Evolutionary conservation across 1,140 invertebrate genomes (phyloP).

Genomic region (Drosophila tani): DNA sequence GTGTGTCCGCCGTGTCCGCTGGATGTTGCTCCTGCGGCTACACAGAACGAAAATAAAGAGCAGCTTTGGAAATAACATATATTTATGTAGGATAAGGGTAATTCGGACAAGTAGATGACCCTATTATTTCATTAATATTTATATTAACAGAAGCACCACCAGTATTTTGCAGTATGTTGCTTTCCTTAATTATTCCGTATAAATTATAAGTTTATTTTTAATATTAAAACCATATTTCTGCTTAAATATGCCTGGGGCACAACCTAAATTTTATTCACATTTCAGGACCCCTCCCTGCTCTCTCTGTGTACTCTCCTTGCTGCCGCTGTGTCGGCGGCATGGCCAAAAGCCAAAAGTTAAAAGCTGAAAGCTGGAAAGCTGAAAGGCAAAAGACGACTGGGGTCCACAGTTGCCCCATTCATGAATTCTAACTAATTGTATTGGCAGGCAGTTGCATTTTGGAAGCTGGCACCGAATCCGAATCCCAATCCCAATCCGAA

Average conservation of each 20-base stretch:
- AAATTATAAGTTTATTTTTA: too few species aligned
- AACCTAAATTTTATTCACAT: too few species aligned
- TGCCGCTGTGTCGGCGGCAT: slow-evolving; percentile 55
- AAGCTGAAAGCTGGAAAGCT: slow-evolving; percentile 50
- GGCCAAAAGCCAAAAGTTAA: slow-evolving; percentile 70
- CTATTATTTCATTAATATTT: too few species aligned
- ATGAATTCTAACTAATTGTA: slow-evolving; percentile 83
- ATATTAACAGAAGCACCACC: too few species aligned
- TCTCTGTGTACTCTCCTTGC: slow-evolving; percentile 1
- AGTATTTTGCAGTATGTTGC: too few species aligned
- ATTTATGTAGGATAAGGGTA: too few species aligned
- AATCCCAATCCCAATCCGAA: slow-evolving; percentile 29
- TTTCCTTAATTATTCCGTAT: too few species aligned
- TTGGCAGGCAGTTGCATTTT: slow-evolving; percentile 76
- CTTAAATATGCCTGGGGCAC: too few species aligned
- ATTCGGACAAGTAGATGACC: too few species aligned
- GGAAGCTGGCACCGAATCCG: slow-evolving; percentile 54
- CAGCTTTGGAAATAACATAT: too few species aligned
- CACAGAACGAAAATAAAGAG: background rate
- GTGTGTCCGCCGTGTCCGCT: slow-evolving; percentile 22
- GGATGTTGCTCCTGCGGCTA: slow-evolving; percentile 22
- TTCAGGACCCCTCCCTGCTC: background rate
- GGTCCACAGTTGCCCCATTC: slow-evolving; percentile 62
- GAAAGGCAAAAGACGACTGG: slow-evolving; percentile 39
- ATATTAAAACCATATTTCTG: too few species aligned